A percentile compares a stretch with the other conserved stretches of the same genome.
Conservation (phyloP, 2,888 invertebrate species). For the Ferdinandea cuprea region DNA sequence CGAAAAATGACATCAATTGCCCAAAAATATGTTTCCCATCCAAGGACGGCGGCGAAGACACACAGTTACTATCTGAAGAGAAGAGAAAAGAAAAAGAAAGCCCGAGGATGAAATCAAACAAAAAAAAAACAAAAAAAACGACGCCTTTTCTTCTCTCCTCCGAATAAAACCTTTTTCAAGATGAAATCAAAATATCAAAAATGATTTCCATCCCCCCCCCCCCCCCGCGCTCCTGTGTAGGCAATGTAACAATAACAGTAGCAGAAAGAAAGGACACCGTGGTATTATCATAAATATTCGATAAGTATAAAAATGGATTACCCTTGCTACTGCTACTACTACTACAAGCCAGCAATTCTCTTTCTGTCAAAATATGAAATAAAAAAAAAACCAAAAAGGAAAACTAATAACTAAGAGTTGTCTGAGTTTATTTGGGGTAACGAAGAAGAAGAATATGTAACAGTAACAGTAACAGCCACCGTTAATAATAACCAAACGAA, state of each 20-base stretch:
- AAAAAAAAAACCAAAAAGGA: slow-evolving; percentile 13
- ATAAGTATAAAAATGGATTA: slow-evolving; percentile 72
- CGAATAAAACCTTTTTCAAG: slow-evolving; percentile 51
- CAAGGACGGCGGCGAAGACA: no score
- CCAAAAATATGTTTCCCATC: slow-evolving; percentile 46
- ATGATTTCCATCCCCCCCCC: slow-evolving; percentile 23
- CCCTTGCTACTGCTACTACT: slow-evolving; percentile 41
- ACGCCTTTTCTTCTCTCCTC: slow-evolving; percentile 2
- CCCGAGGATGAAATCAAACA: no score
- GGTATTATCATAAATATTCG: slow-evolving; percentile 72
- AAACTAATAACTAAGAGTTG: slow-evolving; percentile 43
- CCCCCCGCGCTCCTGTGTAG: neutral
- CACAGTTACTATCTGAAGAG: no score
- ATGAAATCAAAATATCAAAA: slow-evolving; percentile 69
- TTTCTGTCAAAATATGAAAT: slow-evolving; percentile 29
- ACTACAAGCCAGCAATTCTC: slow-evolving; percentile 25
- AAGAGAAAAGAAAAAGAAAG: neutral
- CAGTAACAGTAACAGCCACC: slow-evolving; percentile 46
- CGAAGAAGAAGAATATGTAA: slow-evolving; percentile 15
- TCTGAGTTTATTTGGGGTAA: slow-evolving; percentile 48
- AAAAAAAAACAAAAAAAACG: neutral
- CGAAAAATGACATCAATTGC: slow-evolving; percentile 49
- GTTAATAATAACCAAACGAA: slow-evolving; percentile 64
- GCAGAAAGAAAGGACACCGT: slow-evolving; percentile 63
- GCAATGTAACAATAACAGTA: slow-evolving; percentile 17